These are phyloP conservation scores for Apocheima hispidaria DNA, from an alignment of 2,888 invertebrate species.

Conservation along the genomic window DNA sequence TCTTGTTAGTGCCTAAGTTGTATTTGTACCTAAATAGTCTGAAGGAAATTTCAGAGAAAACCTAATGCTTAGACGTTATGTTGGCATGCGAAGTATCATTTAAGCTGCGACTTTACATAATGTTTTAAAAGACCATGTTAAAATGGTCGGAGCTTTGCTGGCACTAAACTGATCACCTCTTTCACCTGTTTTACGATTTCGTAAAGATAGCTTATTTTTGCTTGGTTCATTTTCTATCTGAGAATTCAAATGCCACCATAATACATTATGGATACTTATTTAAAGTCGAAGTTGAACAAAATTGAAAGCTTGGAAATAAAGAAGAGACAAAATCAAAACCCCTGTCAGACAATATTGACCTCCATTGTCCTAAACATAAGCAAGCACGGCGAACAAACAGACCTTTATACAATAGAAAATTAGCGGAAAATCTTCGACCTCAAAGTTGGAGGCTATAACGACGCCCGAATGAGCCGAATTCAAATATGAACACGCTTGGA, in stretches of 20 bases:
- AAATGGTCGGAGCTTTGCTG: slow-evolving; percentile 20
- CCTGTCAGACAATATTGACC: slow-evolving; percentile 33
- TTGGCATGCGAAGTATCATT: slow-evolving; percentile 37
- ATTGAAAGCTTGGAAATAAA: neutral
- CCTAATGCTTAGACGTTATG: slow-evolving; percentile 51
- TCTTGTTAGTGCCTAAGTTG: slow-evolving; percentile 69
- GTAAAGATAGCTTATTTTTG: neutral
- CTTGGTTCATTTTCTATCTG: neutral
- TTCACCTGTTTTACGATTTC: slow-evolving; percentile 25
- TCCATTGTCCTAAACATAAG: slow-evolving; percentile 35
- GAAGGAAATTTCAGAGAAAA: slow-evolving; percentile 70
- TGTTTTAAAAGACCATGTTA: slow-evolving; percentile 14
- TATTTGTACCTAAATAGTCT: slow-evolving; percentile 61
- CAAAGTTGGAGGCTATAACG: slow-evolving; percentile 53
- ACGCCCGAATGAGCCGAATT: slow-evolving; percentile 65
- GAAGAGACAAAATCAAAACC: slow-evolving; percentile 20
- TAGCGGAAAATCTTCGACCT: slow-evolving; percentile 64
- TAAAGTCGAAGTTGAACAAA: too few relatives aligned
- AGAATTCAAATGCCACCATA: too few relatives aligned
- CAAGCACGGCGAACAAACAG: slow-evolving; percentile 36
- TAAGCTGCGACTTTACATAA: neutral
- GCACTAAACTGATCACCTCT: slow-evolving; percentile 27
- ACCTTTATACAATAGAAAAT: slow-evolving; percentile 54
- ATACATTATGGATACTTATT: too few relatives aligned
- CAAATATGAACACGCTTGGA: slow-evolving; percentile 73